Evolutionary conservation across 2,113 vertebrate genomes (phyloP).

Genomic region (Nesoenas mayeri): DNA sequence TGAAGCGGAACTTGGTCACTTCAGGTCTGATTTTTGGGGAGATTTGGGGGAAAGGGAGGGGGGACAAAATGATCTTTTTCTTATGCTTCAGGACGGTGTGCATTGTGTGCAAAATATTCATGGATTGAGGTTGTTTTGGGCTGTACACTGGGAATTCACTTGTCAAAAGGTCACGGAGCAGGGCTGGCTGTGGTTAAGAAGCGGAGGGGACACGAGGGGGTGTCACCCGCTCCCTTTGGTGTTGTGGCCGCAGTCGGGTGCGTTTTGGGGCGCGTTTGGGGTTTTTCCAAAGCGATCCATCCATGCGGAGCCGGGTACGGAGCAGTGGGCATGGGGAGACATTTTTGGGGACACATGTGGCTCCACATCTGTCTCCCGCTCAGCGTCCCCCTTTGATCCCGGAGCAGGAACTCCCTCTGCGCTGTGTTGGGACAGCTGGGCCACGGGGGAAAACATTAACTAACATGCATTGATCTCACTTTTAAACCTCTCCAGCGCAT

Average conservation of each 20-base stretch:
- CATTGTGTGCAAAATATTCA: rapidly evolving
- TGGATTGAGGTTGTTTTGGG: not conserved
- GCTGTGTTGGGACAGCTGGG: not conserved
- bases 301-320: not conserved
- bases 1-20: not conserved
- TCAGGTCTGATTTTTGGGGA: not conserved
- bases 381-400: not conserved
- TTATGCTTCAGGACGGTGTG: rapidly evolving
- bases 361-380: not conserved
- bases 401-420: not conserved
- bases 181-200: not conserved
- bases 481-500: not conserved
- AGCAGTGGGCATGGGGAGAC: too few relatives aligned
- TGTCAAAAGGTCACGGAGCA: not conserved
- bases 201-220: rapidly evolving
- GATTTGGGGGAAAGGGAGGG: not conserved
- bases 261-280: not conserved
- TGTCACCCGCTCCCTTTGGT: not conserved
- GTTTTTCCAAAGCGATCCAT: not conserved
- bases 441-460: not conserved
- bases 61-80: not conserved
- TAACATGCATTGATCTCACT: not conserved
- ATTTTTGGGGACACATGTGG: not conserved
- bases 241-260: rapidly evolving
- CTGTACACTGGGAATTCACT: not conserved